A percentile compares a stretch with the other conserved stretches of the same genome.
Conservation (phyloP, 1,140 invertebrate species). For the Hylaeus volcanicus region DNA sequence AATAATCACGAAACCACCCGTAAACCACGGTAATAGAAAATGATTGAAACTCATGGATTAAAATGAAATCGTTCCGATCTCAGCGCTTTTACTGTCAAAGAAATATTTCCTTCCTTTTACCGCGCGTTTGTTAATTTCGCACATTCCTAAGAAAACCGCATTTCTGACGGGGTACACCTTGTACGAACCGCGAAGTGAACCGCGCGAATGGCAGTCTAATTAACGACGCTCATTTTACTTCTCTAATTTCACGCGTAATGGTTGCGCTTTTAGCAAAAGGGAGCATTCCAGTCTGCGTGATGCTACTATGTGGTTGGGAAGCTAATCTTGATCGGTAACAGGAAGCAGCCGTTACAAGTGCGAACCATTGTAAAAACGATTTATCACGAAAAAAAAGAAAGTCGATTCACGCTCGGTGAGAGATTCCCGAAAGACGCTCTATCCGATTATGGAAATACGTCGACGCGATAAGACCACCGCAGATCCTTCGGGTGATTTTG, state of each 20-base stretch:
- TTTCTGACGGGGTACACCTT: no score
- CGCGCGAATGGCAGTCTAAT: neutral
- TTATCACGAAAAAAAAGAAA: slow-evolving; percentile 33
- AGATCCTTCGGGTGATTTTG: slow-evolving; percentile 12
- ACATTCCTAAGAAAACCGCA: no score
- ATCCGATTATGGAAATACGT: slow-evolving; percentile 59
- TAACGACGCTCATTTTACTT: slow-evolving; percentile 1
- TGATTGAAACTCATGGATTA: no score
- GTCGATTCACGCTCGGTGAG: slow-evolving; percentile 38
- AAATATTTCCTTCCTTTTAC: no score
- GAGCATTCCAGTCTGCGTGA: neutral
- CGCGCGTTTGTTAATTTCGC: no score
- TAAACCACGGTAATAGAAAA: no score
- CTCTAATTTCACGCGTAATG: slow-evolving; percentile 16
- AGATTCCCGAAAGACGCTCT: slow-evolving; percentile 44
- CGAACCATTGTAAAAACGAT: slow-evolving; percentile 37
- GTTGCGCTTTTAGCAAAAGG: neutral
- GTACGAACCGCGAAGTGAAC: no score
- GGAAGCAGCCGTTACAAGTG: slow-evolving; percentile 40
- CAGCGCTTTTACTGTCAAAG: no score
- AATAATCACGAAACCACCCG: no score
- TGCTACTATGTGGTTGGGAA: neutral
- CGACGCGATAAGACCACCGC: slow-evolving; percentile 27
- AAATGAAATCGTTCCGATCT: no score
- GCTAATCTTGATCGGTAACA: slow-evolving; percentile 29